Evolutionary conservation across 2,888 invertebrate genomes (phyloP).

Genomic region (Lasius platythorax): DNA sequence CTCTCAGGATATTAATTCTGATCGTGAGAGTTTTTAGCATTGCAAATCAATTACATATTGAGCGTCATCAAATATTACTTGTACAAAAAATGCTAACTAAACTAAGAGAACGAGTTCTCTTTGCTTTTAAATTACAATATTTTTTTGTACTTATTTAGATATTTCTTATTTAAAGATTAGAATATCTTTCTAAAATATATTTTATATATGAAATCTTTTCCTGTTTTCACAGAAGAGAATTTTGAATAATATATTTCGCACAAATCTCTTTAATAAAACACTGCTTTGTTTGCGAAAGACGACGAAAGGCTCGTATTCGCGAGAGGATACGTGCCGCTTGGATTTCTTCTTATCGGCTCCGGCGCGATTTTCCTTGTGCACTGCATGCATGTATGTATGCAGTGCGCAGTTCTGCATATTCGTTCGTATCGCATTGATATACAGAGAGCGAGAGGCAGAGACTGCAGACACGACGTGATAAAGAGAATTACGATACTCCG

Average conservation of each 20-base stretch:
- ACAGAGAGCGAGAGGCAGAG: constrained; percentile 38
- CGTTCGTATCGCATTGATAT: constrained; percentile 37
- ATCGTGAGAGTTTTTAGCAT: not conserved
- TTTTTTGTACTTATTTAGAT: not conserved
- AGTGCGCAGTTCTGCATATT: constrained; percentile 17
- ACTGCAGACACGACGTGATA: constrained; percentile 55
- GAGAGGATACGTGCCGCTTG: constrained; percentile 46
- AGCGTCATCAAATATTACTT: not conserved
- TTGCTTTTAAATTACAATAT: not conserved
- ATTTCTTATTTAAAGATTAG: not conserved
- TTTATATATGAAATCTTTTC: not conserved
- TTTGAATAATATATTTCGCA: not conserved
- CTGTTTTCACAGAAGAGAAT: not conserved
- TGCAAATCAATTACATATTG: not conserved
- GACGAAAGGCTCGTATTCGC: constrained; percentile 29
- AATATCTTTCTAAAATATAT: not conserved
- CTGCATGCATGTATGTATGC: not conserved
- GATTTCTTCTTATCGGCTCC: constrained; percentile 58
- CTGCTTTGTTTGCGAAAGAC: constrained; percentile 44
- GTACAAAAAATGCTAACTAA: not conserved
- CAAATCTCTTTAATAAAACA: not conserved
- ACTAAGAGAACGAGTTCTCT: not conserved
- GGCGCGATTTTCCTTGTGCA: constrained; percentile 57
- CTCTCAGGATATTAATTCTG: not conserved
- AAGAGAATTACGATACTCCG: constrained; percentile 59